Evolutionary conservation across 2,113 vertebrate genomes (phyloP).

Genomic region (Struthidea cinerea): DNA sequence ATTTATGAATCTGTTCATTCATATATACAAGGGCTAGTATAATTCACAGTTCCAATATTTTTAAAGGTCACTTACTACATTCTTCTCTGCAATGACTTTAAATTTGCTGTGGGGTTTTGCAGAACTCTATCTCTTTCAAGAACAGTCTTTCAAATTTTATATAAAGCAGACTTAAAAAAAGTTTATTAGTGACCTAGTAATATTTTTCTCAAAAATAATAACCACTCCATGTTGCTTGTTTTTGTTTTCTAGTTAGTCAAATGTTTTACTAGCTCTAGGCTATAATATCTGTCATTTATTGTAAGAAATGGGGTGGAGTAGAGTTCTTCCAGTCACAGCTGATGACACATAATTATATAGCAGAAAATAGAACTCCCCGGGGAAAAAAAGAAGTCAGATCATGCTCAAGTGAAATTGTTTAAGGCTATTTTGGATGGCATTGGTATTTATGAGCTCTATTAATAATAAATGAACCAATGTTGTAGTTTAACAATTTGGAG

Average conservation of each 20-base stretch:
- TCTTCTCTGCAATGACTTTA: background rate
- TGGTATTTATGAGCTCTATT: conserved; percentile 70
- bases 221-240: background rate
- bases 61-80: background rate
- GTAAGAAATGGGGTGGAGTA: conserved; percentile 51
- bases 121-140: background rate
- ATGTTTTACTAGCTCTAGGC: conserved; percentile 58
- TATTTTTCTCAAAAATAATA: conserved; percentile 34
- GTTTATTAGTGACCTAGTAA: background rate
- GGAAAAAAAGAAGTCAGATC: conserved; percentile 46
- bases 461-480: conserved; percentile 70
- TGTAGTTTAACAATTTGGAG: conserved; percentile 56
- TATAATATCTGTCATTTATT: conserved; percentile 64
- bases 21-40: background rate
- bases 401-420: conserved; percentile 58
- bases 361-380: conserved; percentile 38
- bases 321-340: conserved; percentile 49
- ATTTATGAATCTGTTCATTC: background rate
- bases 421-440: conserved; percentile 65
- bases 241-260: conserved; percentile 57
- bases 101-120: background rate
- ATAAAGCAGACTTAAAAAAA: background rate
- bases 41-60: background rate
- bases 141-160: background rate
- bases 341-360: conserved; percentile 70